A percentile compares a stretch with the other conserved stretches of the same genome.
These are phyloP conservation scores for Hylaeus anthracinus DNA, from an alignment of 1,140 invertebrate species.

Conservation along the genomic window DNA sequence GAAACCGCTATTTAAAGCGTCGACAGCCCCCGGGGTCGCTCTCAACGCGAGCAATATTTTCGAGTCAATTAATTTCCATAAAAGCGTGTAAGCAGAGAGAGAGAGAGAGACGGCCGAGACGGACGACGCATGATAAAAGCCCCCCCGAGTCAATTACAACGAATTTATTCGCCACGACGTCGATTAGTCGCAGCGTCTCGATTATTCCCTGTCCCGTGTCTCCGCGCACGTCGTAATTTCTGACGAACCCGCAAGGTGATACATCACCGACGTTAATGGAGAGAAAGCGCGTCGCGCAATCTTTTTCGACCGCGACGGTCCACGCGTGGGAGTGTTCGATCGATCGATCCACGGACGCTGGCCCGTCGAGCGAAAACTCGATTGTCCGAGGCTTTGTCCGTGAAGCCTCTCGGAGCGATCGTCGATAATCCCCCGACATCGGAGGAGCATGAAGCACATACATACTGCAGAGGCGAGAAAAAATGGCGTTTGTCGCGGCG, in stretches of 20 bases:
- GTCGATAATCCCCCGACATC: conserved; percentile 11
- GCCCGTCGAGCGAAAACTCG: not conserved
- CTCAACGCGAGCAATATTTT: conserved; percentile 19
- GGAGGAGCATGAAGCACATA: conserved; percentile 2
- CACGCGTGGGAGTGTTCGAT: conserved; percentile 44
- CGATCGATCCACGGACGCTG: conserved; percentile 39
- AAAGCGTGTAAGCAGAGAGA: conserved; percentile 1
- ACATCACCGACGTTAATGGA: conserved; percentile 65
- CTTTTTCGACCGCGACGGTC: conserved; percentile 29
- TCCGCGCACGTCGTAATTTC: conserved; percentile 48
- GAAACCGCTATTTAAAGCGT: conserved; percentile 5
- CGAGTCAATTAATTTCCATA: conserved; percentile 31
- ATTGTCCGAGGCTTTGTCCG: not conserved
- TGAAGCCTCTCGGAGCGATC: not conserved
- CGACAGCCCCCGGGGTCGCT: not conserved
- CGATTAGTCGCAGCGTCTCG: conserved; percentile 40
- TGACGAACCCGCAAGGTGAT: conserved; percentile 30
- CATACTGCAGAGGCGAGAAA: not conserved
- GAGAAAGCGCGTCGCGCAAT: conserved; percentile 63
- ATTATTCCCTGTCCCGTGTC: conserved; percentile 39
- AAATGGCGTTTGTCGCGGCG: not conserved
- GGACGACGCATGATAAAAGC: conserved; percentile 26
- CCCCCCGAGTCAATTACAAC: conserved; percentile 39
- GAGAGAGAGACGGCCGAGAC: not conserved
- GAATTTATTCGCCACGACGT: conserved; percentile 46